Percentiles rank a stretch among this genome's conserved stretches.
These are phyloP conservation scores for Microtus montanus DNA, from an alignment of 2,113 vertebrate species.

Conservation along the genomic window DNA sequence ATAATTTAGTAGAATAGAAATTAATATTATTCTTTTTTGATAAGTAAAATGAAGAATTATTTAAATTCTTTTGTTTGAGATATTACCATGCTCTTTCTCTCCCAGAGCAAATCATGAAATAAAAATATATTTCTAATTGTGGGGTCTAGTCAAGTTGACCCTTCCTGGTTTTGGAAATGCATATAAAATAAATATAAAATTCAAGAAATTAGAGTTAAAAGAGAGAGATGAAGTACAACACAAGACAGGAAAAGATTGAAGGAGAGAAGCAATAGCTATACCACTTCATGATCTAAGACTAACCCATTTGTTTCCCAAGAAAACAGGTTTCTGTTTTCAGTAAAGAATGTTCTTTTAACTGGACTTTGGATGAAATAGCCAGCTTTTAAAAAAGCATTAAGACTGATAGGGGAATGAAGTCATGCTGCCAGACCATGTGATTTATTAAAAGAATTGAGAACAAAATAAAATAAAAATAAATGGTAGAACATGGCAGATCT, in stretches of 20 bases:
- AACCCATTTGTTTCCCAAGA: background rate
- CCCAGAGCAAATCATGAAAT: background rate
- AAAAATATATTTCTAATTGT: background rate
- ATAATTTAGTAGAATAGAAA: background rate
- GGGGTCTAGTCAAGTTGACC: background rate
- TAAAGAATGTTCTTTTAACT: background rate
- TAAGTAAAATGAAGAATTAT: background rate
- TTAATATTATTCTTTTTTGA: background rate
- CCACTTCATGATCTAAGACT: background rate
- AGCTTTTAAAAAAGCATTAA: background rate
- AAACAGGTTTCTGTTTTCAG: background rate
- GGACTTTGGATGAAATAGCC: background rate
- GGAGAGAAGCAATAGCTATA: background rate
- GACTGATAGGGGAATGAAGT: background rate
- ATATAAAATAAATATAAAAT: background rate
- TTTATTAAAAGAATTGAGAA: background rate
- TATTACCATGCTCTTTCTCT: background rate
- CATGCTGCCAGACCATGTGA: background rate
- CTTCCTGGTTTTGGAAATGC: background rate
- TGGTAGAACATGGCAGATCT: background rate
- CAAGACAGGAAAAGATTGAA: background rate
- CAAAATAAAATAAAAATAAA: slow-evolving; percentile 8
- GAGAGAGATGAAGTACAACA: background rate
- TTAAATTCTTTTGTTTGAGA: background rate
- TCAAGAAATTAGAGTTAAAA: background rate